Evolutionary conservation across 2,797 vertebrate genomes (phyloP), one percentile per base, ranked within the genome.

Genomic region (Rousettus madagascariensis): DNA sequence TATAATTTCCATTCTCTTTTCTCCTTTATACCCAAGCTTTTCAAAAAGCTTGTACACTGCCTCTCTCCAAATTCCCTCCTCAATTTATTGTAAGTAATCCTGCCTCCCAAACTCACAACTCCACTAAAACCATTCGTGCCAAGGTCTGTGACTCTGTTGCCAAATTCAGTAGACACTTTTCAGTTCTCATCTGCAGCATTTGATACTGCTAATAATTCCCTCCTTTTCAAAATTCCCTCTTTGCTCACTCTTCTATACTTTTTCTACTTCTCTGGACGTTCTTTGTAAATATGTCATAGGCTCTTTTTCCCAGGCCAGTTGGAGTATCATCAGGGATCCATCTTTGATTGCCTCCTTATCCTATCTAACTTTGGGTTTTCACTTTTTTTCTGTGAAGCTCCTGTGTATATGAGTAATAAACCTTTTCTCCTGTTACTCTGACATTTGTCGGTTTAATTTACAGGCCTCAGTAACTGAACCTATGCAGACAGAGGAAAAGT

Each of bases 111-210:
- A 3, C 57, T 79, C 66, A 43, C 22, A 74, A 82, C 38, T 36
- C 41, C 43, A 69, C 74, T 83, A 24, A 82, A 87, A 77, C 24
- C 71, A 61, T n/a, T 95, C 55, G 36, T 88, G 17, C 53, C 77
- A 53, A 87, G 61, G 61, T 69, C 53, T 84, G 71, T 55, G 61
- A 77, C 69, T 30, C 77, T 43, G 20, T 26, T 83, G 36, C 59
- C 82, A 95, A 95, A 91, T 51, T 72, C 28, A 86, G 49, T 33
- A 66, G 49, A 66, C 26, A 74, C 41, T 86, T 95, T 57, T 59
- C 57, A 86, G 68, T 79, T 49, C 12, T 59, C 72, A 80, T n/a
- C 82, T 72, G n/a, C 36, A 91, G 36, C 57, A 91, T 72, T 43
- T 91, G 55, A 79, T 79, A 63, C 61, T 66, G 19, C 55, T 94